Conservation (phyloP, 2,888 invertebrate species). For the Pediacus dermestoides region DNA sequence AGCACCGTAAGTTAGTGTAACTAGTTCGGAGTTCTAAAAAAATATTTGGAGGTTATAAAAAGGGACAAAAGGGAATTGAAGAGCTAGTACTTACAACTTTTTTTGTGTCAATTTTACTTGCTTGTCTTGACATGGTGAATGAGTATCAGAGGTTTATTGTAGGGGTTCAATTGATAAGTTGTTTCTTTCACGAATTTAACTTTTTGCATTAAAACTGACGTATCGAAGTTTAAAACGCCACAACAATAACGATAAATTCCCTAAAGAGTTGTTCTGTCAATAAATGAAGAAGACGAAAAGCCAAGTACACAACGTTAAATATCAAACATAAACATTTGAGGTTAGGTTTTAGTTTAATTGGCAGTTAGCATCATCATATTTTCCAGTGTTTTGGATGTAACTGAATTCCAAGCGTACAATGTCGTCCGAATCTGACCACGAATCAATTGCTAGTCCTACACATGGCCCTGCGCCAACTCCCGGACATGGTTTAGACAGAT, state of each 20-base stretch:
- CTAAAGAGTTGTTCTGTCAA: neutral
- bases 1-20: slow-evolving; percentile 96
- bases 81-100: slow-evolving; percentile 63
- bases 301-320: no score
- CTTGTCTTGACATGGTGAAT: slow-evolving; percentile 63
- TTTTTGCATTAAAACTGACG: no score
- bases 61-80: slow-evolving; percentile 1
- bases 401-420: slow-evolving; percentile 19
- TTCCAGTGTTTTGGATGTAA: no score
- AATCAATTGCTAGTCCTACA: slow-evolving; percentile 51
- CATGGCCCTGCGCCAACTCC: slow-evolving; percentile 48
- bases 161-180: slow-evolving; percentile 11
- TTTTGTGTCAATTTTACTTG: slow-evolving; percentile 68
- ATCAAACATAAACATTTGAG: no score
- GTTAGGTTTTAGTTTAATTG: slow-evolving; percentile 1
- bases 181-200: no score
- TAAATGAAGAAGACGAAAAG: slow-evolving; percentile 2
- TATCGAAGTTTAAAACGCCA: no score
- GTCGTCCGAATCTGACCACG: slow-evolving; percentile 50
- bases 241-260: neutral
- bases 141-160: slow-evolving; percentile 16
- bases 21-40: slow-evolving; percentile 87
- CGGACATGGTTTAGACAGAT: slow-evolving; percentile 43
- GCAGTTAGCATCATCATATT: neutral
- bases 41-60: slow-evolving; percentile 12